phyloP scores from a whole-genome alignment of 2,113 vertebrate genomes.

The Physeter macrocephalus region DNA sequence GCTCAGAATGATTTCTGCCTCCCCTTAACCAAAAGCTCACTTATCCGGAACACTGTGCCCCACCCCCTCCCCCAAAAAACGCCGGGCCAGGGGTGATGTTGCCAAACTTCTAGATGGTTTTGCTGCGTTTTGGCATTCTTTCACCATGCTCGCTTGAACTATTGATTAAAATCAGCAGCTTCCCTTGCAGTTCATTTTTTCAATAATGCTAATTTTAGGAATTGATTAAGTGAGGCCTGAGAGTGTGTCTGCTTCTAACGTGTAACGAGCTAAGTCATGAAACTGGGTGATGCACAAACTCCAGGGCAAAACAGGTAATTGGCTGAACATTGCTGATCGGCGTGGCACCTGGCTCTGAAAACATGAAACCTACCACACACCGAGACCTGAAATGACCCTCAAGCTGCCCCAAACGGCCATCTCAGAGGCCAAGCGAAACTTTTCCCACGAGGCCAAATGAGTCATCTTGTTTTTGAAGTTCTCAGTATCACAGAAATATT shows the following conservation, averaged over 20 bases:
- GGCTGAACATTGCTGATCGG: rapidly evolving
- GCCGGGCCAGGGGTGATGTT: rapidly evolving
- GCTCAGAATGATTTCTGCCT: rapidly evolving
- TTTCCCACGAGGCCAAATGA: background rate
- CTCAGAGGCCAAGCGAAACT: background rate
- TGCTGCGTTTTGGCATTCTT: background rate
- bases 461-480: conserved; percentile 23
- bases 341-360: rapidly evolving
- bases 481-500: background rate
- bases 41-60: background rate
- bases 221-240: conserved; percentile 38
- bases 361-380: rapidly evolving
- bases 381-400: background rate
- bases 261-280: conserved; percentile 3
- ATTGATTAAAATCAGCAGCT: conserved; percentile 1
- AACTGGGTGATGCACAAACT: background rate
- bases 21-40: background rate
- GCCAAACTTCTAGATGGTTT: background rate
- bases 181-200: background rate
- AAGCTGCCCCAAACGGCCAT: background rate
- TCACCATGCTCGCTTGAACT: background rate
- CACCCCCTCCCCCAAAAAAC: background rate
- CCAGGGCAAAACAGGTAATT: background rate
- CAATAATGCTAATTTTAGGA: conserved; percentile 55
- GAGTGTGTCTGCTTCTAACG: background rate